Evolutionary conservation across 2,888 invertebrate species (phyloP).

Genomic region (Biston stratarius): DNA sequence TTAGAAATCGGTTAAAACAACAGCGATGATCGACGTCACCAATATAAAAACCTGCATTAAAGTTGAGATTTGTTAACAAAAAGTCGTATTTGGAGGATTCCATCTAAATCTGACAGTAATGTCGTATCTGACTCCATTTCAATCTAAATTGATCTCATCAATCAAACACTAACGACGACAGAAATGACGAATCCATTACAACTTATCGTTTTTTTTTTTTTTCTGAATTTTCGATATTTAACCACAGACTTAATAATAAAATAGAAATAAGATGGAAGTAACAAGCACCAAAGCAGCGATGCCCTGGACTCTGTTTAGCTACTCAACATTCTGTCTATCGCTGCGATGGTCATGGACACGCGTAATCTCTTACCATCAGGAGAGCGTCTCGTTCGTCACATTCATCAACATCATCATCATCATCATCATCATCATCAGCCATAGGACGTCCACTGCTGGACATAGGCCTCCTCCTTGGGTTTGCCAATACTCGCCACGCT

Average conservation of each 20-base stretch:
- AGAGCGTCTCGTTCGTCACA: no score
- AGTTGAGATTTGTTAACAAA: constrained; percentile 6
- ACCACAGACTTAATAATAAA: neutral
- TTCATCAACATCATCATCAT: no score
- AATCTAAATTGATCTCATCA: constrained; percentile 29
- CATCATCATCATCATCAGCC: no score
- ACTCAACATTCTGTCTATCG: no score
- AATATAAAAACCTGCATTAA: constrained; percentile 8
- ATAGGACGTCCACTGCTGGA: no score
- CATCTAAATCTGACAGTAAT: constrained; percentile 18
- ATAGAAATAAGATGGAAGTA: neutral
- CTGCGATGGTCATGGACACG: no score
- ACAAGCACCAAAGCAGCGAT: no score
- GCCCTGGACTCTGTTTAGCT: no score
- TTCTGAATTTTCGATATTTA: neutral
- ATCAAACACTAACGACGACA: constrained; percentile 24
- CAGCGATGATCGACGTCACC: neutral
- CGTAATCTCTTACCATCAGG: no score
- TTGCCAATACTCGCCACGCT: no score
- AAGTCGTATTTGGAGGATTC: constrained; percentile 1
- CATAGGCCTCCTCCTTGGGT: no score
- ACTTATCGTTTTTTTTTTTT: neutral
- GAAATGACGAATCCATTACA: constrained; percentile 2
- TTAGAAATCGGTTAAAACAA: neutral
- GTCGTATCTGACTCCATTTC: constrained; percentile 15